Evolutionary conservation across 2,888 invertebrate species (phyloP).

Genomic region (Pediacus dermestoides): DNA sequence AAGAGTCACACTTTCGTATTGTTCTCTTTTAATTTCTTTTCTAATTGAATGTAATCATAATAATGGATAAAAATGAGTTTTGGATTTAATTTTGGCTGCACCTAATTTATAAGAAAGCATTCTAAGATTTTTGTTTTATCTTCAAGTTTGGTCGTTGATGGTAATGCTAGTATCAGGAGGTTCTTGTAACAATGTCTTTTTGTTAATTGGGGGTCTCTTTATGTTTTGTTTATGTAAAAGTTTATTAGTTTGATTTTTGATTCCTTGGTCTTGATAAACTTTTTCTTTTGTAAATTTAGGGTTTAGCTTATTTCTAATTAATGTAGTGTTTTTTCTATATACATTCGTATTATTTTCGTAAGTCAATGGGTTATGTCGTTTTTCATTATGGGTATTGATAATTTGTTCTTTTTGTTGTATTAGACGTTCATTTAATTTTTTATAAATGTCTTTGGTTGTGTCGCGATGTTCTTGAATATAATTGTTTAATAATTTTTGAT

Average conservation of each 20-base stretch:
- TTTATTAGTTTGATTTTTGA: no score
- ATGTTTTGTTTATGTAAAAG: no score
- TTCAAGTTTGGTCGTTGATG: slow-evolving; percentile 8
- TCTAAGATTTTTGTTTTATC: slow-evolving; percentile 10
- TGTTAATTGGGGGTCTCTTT: slow-evolving; percentile 1
- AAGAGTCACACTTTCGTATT: slow-evolving; percentile 6
- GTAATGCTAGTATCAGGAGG: slow-evolving; percentile 3
- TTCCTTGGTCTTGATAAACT: neutral
- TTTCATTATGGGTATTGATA: slow-evolving; percentile 13
- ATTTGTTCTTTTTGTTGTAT: slow-evolving; percentile 10
- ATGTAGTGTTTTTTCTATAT: neutral
- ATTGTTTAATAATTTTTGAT: slow-evolving; percentile 11
- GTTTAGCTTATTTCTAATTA: no score
- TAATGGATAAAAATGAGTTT: slow-evolving; percentile 10
- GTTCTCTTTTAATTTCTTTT: slow-evolving; percentile 6
- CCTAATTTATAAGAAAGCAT: slow-evolving; percentile 15
- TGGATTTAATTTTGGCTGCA: slow-evolving; percentile 12
- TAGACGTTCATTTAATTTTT: slow-evolving; percentile 11
- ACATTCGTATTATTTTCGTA: slow-evolving; percentile 1
- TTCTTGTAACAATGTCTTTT: neutral
- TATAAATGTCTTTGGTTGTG: slow-evolving; percentile 3
- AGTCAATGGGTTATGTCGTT: slow-evolving; percentile 11
- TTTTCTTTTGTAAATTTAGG: slow-evolving; percentile 1
- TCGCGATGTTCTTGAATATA: slow-evolving; percentile 13
- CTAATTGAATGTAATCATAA: slow-evolving; percentile 5